Percentiles rank a stretch among this genome's conserved stretches.
Evolutionary conservation across 2,113 vertebrate species (phyloP).

Genomic region (Crotophaga sulcirostris): DNA sequence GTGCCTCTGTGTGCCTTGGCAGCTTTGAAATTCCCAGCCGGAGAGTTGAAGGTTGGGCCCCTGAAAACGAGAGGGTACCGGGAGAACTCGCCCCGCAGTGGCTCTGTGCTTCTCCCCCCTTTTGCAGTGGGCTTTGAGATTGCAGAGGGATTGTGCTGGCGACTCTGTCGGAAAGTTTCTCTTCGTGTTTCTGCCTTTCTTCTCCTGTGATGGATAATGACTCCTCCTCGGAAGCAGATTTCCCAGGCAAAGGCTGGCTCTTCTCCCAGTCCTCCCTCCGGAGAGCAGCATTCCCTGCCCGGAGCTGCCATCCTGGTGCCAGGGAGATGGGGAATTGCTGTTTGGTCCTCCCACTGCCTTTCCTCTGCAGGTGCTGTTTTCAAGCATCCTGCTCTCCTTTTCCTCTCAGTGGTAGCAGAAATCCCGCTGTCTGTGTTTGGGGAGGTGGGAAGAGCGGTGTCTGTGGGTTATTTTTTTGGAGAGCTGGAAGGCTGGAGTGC

Average conservation of each 20-base stretch:
- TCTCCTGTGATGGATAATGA: not conserved
- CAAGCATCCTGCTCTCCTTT: not conserved
- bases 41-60: constrained; percentile 36
- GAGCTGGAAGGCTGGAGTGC: fast-evolving
- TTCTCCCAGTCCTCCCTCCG: fast-evolving
- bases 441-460: not conserved
- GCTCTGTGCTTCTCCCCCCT: not conserved
- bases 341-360: fast-evolving
- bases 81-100: not conserved
- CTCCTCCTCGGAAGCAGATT: not conserved
- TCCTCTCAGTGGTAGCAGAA: fast-evolving
- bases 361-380: not conserved
- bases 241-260: not conserved
- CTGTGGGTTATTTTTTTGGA: not conserved
- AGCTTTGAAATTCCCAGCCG: constrained; percentile 50
- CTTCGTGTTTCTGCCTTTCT: not conserved
- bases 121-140: constrained; percentile 8
- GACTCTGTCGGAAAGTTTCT: constrained; percentile 5
- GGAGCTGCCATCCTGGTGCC: fast-evolving
- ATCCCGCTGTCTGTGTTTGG: fast-evolving
- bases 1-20: constrained; percentile 3
- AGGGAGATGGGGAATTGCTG: not conserved
- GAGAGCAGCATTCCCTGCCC: not conserved
- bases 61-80: constrained; percentile 38
- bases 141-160: not conserved